phyloP scores from a whole-genome alignment of 2,888 invertebrate genomes.

The Petrolisthes cinctipes region DNA sequence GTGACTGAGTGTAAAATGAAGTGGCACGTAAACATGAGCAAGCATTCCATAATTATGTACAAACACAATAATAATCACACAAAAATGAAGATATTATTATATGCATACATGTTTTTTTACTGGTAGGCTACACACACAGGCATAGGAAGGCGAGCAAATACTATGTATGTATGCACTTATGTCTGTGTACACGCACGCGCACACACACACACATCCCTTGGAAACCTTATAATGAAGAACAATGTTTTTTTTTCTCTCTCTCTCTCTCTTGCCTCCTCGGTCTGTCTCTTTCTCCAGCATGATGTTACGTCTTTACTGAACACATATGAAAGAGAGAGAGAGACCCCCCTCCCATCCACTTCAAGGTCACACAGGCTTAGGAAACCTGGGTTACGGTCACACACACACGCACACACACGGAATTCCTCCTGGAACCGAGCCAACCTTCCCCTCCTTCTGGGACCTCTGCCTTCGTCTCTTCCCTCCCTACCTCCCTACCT shows the following conservation, averaged over 20 bases:
- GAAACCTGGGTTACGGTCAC: background rate
- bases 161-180: background rate
- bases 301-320: background rate
- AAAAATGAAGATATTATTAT: background rate
- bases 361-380: background rate
- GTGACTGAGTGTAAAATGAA: background rate
- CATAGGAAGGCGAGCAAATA: too few relatives aligned
- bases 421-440: background rate
- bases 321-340: background rate
- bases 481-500: too few relatives aligned
- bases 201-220: background rate
- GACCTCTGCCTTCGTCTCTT: background rate
- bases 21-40: background rate
- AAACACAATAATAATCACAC: background rate
- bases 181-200: background rate
- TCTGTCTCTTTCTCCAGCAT: background rate
- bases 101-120: background rate
- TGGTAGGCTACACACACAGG: too few relatives aligned
- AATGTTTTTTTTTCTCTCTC: background rate
- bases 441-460: background rate
- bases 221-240: background rate
- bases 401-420: background rate
- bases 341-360: background rate
- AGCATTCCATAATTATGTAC: background rate
- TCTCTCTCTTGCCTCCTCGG: background rate